Base-by-base conservation (phyloP, 2,797 vertebrate species). In the Neoniphon sammara region DNA sequence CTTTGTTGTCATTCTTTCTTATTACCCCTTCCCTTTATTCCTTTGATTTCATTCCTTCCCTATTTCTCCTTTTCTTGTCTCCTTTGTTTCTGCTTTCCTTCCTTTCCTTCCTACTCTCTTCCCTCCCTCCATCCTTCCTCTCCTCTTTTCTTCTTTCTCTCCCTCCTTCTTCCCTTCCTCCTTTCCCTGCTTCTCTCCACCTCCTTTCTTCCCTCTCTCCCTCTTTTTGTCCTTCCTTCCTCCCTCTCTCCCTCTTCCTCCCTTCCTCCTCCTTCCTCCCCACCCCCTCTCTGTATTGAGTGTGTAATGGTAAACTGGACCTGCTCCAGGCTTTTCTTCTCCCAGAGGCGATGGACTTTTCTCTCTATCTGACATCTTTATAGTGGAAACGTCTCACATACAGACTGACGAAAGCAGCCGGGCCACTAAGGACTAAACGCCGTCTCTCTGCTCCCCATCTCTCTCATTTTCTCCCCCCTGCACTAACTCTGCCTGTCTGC, bases 331-430 rank as follows among this genome's bases (percentile, higher is more conserved):
- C 66, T 76, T 63, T 56, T 83, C 86, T 89, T 30, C 60, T 27
- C 90, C 81, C 83, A 7, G 50, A 83, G 88, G 87, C 89, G 73
- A 60, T 77, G 52, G 42, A 49, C 86, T 91, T n/a, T 69, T 54
- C 78, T 90, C 81, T 92, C 79, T 87, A 58, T 91, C 92, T 93
- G 93, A 93, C 92, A 91, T 91, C 92, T 94, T 94, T 93, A 93
- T 91, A 93, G 91, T 91, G 90, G 88, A 93, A n/a, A 89, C 93
- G 93, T 92, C 92, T 94, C 86, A 93, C 91, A 93, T 92, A 91
- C 85, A 91, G 93, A 94, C 92, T 92, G 78, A 91, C 86, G 77
- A 90, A 77, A 54, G 70, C 65, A 76, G 56, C 59, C 21, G 69
- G 59, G 72, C 71, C 64, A 25, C 61, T 34, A 64, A 83, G 80